Evolutionary conservation across 2,888 invertebrate genomes (phyloP), one percentile per base, ranked within the genome.

Genomic region (Ceratothoa steindachneri): DNA sequence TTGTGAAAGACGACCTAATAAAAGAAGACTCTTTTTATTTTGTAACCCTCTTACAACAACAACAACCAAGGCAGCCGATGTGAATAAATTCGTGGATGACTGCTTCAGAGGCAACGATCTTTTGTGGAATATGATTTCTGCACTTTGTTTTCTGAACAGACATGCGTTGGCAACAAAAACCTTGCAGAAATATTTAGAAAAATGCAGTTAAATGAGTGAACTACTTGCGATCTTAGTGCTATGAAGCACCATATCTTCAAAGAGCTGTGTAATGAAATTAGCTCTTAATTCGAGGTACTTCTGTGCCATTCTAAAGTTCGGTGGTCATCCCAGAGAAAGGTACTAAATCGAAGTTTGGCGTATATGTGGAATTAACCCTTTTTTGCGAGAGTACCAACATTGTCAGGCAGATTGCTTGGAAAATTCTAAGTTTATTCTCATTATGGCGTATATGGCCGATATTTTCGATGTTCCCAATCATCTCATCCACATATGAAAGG

Each of bases 381-480:
- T 75, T 75, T 41, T 72, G 72, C 72, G 9, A 72, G 69, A 72
- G 72, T 52, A 68, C 69, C 69, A 72, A 29, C 64, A 72, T 71
- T 52, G 69, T 64, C 69, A 69, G 64, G 66, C 55, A 75, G 69
- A 52, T 66, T 67, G 28, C 80, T 81, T 80, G 81, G 31, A 75
- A 68, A 69, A 72, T 69, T 75, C 68, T 52, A 27, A 75, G 66
- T 72, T 72, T 69, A 75, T 75, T 64, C 68, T 75, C n/a, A 68
- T 51, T 72, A 67, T 75, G 72, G 71, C 64, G 71, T 72, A 72
- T 67, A 72, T 68, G n/a, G 71, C 74, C 28, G 71, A 74, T 71
- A 67, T 67, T 29, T 75, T 72, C 64, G 55, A 71, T 67, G 75
- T 29, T 27, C 72, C 41, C 64, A 67, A 72, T 72, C 71, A 73